Conservation (phyloP, 2,113 vertebrate genomes). For the Dasyurus viverrinus region DNA sequence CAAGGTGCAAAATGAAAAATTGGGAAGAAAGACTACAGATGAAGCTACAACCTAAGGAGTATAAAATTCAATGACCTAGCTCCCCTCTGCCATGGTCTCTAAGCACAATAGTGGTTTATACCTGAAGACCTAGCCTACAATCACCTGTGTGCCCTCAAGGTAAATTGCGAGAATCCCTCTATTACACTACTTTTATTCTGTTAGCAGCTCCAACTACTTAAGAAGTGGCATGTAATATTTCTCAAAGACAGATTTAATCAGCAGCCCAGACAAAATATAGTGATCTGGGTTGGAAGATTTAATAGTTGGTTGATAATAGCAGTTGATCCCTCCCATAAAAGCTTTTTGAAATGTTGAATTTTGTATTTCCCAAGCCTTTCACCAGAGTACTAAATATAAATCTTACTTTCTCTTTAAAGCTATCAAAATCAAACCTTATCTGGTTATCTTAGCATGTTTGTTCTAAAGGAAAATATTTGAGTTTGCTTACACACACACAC, state of each 20-base stretch:
- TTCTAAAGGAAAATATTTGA: conserved; percentile 47
- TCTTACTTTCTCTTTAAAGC: conserved; percentile 48
- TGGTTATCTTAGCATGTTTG: conserved; percentile 43
- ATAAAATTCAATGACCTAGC: background rate
- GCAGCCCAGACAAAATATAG: conserved; percentile 50
- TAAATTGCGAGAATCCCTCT: conserved; percentile 46
- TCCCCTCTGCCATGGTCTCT: background rate
- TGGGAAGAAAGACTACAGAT: background rate
- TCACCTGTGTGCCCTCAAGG: conserved; percentile 43
- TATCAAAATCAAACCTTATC: conserved; percentile 47
- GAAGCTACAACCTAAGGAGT: background rate
- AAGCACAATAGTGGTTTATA: conserved; percentile 43
- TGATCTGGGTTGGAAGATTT: conserved; percentile 50
- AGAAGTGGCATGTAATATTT: conserved; percentile 36
- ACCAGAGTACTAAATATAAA: conserved; percentile 45
- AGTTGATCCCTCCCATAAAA: conserved; percentile 13
- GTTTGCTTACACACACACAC: background rate
- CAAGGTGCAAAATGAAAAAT: background rate
- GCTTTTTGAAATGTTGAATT: conserved; percentile 52
- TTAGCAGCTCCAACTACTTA: conserved; percentile 47
- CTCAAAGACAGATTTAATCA: conserved; percentile 42
- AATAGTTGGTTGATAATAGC: conserved; percentile 2
- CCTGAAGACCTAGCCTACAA: conserved; percentile 43
- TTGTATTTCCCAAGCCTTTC: conserved; percentile 48
- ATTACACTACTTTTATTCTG: conserved; percentile 58